These are phyloP conservation scores for Rhinopomastus cyanomelas DNA, from an alignment of 2,113 vertebrate species.

Conservation along the genomic window DNA sequence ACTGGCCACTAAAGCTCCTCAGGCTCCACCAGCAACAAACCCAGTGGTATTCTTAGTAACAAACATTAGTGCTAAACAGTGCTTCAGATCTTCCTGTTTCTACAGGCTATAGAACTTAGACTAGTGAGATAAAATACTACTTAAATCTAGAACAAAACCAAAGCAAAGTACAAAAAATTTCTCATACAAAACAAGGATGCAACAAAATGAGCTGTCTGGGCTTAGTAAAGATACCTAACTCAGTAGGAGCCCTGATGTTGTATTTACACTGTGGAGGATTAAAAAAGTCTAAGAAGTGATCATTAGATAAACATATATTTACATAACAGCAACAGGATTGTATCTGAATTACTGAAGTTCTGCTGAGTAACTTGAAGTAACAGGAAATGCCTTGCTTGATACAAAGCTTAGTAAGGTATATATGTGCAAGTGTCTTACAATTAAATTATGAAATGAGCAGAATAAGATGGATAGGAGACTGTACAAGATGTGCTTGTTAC, in stretches of 20 bases:
- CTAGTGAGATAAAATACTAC: not conserved
- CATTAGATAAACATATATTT: not conserved
- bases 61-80: not conserved
- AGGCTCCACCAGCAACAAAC: not conserved
- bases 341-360: not conserved
- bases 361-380: not conserved
- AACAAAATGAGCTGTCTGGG: not conserved
- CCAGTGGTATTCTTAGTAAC: slow-evolving; percentile 6
- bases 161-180: not conserved
- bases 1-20: not conserved
- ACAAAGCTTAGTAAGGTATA: not conserved
- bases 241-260: not conserved
- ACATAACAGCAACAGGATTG: not conserved
- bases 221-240: not conserved
- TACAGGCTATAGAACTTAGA: not conserved
- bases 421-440: not conserved
- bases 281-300: not conserved
- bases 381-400: not conserved
- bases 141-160: not conserved
- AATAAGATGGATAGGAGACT: not conserved
- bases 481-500: not conserved
- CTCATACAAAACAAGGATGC: not conserved
- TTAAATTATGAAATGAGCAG: not conserved
- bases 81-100: not conserved
- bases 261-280: not conserved